phyloP scores from a whole-genome alignment of 2,797 vertebrate species.

The Trachurus trachurus region DNA sequence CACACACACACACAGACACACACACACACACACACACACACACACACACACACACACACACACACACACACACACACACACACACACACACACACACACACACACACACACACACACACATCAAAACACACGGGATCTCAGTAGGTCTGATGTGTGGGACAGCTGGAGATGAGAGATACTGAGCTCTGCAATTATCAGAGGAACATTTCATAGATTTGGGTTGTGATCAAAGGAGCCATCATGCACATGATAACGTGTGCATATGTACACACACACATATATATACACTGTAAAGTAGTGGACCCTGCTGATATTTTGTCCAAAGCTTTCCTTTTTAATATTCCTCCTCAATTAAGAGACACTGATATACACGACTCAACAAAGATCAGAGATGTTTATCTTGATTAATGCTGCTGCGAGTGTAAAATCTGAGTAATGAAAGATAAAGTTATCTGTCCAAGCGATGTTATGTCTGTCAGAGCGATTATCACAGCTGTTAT shows the following conservation, averaged over 20 bases:
- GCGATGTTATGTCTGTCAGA: conserved; percentile 66
- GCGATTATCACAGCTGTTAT: conserved; percentile 76
- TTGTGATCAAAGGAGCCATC: conserved; percentile 48
- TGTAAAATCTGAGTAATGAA: conserved; percentile 76
- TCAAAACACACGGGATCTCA: conserved; percentile 8
- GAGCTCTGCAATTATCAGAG: conserved; percentile 58
- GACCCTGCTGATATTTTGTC: conserved; percentile 57
- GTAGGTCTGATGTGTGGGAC: conserved; percentile 37
- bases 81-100: too few relatives aligned
- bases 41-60: too few relatives aligned
- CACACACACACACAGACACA: too few relatives aligned
- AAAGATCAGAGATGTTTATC: conserved; percentile 71
- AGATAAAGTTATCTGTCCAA: conserved; percentile 81
- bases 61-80: too few relatives aligned
- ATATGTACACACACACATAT: conserved; percentile 25
- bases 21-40: too few relatives aligned
- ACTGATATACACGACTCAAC: conserved; percentile 48
- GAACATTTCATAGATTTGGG: conserved; percentile 66
- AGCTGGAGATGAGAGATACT: conserved; percentile 53
- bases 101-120: too few relatives aligned
- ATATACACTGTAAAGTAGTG: background rate
- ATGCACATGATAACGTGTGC: background rate
- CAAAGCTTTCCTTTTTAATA: conserved; percentile 31
- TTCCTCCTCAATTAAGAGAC: conserved; percentile 36
- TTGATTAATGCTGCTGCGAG: conserved; percentile 61